These are phyloP conservation scores for Hippocampus mohnikei DNA, from an alignment of 2,113 vertebrate genomes.

Conservation along the genomic window DNA sequence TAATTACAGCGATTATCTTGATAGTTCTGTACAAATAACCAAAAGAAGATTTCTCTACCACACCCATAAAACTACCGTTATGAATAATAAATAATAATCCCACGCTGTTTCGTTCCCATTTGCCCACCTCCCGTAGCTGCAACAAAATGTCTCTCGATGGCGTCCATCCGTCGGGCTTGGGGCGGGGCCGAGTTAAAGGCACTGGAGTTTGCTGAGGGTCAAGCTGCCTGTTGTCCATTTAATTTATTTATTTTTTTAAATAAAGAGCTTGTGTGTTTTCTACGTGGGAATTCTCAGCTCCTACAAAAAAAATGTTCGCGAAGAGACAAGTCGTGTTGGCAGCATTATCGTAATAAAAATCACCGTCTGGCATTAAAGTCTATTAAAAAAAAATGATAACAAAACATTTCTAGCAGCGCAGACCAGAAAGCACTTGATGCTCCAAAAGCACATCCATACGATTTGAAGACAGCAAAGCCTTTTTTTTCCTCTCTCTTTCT, in stretches of 20 bases:
- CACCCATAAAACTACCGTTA: slow-evolving; percentile 32
- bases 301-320: slow-evolving; percentile 41
- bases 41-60: slow-evolving; percentile 24
- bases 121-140: slow-evolving; percentile 19
- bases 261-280: not conserved
- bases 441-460: slow-evolving; percentile 58
- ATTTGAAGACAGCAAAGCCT: slow-evolving; percentile 49
- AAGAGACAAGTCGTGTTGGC: slow-evolving; percentile 60
- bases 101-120: slow-evolving; percentile 20
- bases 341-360: slow-evolving; percentile 57
- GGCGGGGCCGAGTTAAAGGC: slow-evolving; percentile 71
- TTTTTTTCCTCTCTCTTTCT: slow-evolving; percentile 35
- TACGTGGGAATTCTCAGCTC: slow-evolving; percentile 32
- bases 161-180: slow-evolving; percentile 44
- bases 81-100: slow-evolving; percentile 40
- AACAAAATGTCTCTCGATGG: slow-evolving; percentile 41
- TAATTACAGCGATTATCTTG: slow-evolving; percentile 41
- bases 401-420: slow-evolving; percentile 68
- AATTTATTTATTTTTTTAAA: not conserved
- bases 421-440: slow-evolving; percentile 72
- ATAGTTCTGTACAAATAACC: slow-evolving; percentile 54
- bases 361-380: slow-evolving; percentile 51
- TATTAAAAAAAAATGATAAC: slow-evolving; percentile 15
- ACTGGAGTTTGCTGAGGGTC: slow-evolving; percentile 69
- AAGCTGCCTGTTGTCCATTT: slow-evolving; percentile 11